Evolutionary conservation across 2,113 vertebrate species (phyloP).

Genomic region (Rattus rattus): DNA sequence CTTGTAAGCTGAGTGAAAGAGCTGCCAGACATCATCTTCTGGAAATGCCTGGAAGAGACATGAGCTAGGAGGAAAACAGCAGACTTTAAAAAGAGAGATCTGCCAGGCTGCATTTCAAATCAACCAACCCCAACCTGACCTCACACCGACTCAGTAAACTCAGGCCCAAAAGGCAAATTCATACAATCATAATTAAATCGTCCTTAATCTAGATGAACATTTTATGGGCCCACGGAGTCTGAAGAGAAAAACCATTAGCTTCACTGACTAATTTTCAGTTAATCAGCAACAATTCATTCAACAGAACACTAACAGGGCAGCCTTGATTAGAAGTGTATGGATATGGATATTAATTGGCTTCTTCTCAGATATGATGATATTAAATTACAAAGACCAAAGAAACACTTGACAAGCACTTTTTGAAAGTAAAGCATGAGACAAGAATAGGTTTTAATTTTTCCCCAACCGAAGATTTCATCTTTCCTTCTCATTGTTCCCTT

Average conservation of each 20-base stretch:
- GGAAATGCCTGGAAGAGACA: slow-evolving; percentile 71
- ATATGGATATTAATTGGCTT: slow-evolving; percentile 78
- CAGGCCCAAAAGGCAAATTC: slow-evolving; percentile 74
- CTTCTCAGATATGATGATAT: slow-evolving; percentile 63
- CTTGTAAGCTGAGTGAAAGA: slow-evolving; percentile 63
- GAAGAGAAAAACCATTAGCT: slow-evolving; percentile 78
- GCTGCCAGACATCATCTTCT: slow-evolving; percentile 71
- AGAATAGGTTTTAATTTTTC: slow-evolving; percentile 26
- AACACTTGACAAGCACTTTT: slow-evolving; percentile 62
- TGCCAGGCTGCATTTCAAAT: slow-evolving; percentile 71
- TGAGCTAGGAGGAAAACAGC: slow-evolving; percentile 69
- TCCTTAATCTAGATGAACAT: slow-evolving; percentile 68
- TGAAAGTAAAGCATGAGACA: slow-evolving; percentile 58
- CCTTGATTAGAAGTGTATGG: slow-evolving; percentile 81
- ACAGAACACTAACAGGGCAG: slow-evolving; percentile 78
- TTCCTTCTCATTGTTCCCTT: too few relatives aligned
- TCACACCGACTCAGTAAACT: slow-evolving; percentile 69
- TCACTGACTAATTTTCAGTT: slow-evolving; percentile 82
- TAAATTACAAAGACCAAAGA: slow-evolving; percentile 63
- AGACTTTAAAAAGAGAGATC: slow-evolving; percentile 59
- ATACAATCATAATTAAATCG: slow-evolving; percentile 71
- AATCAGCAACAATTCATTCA: slow-evolving; percentile 80
- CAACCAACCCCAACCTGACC: slow-evolving; percentile 26
- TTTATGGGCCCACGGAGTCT: slow-evolving; percentile 64
- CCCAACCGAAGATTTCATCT: background rate